Base-by-base conservation (phyloP, 2,113 vertebrate species). In the Psophia crepitans region DNA sequence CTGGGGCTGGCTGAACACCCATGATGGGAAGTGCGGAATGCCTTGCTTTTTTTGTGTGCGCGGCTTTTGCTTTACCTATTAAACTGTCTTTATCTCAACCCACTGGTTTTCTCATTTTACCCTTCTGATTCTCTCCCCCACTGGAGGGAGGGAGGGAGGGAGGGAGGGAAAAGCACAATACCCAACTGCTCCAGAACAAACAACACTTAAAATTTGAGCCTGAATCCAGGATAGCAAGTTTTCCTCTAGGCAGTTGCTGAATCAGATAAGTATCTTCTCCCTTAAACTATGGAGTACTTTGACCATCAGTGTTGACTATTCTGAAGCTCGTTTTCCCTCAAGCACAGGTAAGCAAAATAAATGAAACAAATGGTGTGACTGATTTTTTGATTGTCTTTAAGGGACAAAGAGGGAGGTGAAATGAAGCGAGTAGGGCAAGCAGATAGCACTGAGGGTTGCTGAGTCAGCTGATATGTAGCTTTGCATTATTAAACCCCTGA, bases 401-500 rank as follows among this genome's bases (percentile, higher is more conserved):
- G 20, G 6, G 26, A 32, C 5, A 46, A 41, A 44, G 8, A n/a
- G 12, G 79, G 41, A 74, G 9, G 8, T 74, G 27, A 89, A 92
- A 65, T 18, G 7, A 48, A 74, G 16, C 2, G 0, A 79, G 48
- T 1, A 1, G 27, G 21, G 28, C 4, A 7, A 21, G 17, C n/a
- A 21, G 8, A 5, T 28, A 82, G 33, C 33, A 48, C 14, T 22
- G n/a, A 53, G 14, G 2, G 6, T 35, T 77, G 12, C 26, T 74
- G 61, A 53, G 14, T 30, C 2, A 8, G 9, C 21, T 57, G 41
- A 30, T 41, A 70, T 0, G 0, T 32, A 73, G 4, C 16, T 19
- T 27, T 78, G 41, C 37, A 24, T 56, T 71, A 61, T 27, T 44
- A 76, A 80, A 64, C 5, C 24, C 39, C 48, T 61, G 22, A 8